These are phyloP conservation scores for Eurytemora carolleeae DNA, from an alignment of 1,140 invertebrate species.

Conservation along the genomic window DNA sequence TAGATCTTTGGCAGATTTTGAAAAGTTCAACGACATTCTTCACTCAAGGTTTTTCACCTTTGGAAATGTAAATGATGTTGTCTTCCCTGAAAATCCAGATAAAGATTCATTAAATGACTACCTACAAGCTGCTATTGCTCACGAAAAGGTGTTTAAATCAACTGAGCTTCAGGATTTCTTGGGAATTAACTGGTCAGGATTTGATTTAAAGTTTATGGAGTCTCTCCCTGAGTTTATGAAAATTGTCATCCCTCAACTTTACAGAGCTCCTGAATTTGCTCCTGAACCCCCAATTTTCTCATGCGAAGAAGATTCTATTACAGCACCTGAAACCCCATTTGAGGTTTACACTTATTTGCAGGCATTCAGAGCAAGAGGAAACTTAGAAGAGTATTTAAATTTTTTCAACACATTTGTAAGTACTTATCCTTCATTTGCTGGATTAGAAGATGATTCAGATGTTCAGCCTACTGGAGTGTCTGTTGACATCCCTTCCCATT, in stretches of 20 bases:
- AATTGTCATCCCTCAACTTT: not conserved
- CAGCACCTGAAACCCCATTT: conserved; percentile 8
- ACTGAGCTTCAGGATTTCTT: conserved; percentile 2
- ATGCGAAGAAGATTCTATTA: not conserved
- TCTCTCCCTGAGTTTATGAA: not conserved
- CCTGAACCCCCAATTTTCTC: conserved; percentile 3
- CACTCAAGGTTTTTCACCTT: too few species aligned
- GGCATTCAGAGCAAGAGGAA: conserved; percentile 1
- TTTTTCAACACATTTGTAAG: not conserved
- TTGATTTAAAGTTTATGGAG: conserved; percentile 3
- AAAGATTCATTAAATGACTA: too few species aligned
- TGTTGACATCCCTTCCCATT: not conserved
- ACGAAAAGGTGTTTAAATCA: not conserved
- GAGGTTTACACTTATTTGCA: conserved; percentile 8
- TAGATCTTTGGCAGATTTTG: too few species aligned
- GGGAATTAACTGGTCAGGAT: conserved; percentile 8
- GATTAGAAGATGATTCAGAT: too few species aligned
- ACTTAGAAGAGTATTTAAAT: conserved; percentile 3
- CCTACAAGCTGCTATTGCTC: too few species aligned
- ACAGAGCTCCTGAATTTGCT: conserved; percentile 3
- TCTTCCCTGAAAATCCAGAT: too few species aligned
- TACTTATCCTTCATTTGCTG: not conserved
- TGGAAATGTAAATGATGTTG: too few species aligned
- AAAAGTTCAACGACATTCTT: too few species aligned
- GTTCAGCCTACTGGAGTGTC: not conserved